Conservation (phyloP, 2,888 invertebrate genomes). For the Gonocerus acuteangulatus region DNA sequence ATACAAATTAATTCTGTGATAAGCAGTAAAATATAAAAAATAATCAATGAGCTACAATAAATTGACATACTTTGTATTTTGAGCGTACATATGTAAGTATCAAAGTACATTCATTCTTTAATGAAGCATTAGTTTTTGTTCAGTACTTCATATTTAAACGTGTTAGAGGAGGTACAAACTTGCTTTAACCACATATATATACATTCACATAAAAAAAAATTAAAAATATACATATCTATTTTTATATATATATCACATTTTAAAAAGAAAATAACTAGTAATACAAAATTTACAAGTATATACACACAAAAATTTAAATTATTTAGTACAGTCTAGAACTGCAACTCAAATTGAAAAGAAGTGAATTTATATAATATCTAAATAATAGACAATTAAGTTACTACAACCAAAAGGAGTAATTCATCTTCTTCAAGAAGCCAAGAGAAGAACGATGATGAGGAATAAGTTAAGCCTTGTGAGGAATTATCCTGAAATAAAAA, state of each 20-base stretch:
- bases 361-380: neutral
- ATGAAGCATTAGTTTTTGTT: neutral
- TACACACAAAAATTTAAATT: neutral
- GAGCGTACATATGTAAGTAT: neutral
- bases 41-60: no score
- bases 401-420: neutral
- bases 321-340: neutral
- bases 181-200: neutral
- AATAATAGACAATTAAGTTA: neutral
- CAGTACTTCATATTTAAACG: no score
- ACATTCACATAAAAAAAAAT: neutral
- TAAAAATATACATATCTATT: neutral
- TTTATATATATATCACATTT: neutral
- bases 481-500: constrained; percentile 30
- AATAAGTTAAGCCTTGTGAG: constrained; percentile 29
- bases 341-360: neutral
- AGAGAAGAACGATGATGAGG: neutral
- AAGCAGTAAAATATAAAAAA: no score
- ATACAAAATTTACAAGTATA: constrained; percentile 4
- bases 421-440: neutral
- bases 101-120: neutral
- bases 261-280: neutral
- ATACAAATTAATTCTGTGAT: no score
- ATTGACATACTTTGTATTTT: no score
- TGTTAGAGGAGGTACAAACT: neutral